Percentiles rank a stretch among this genome's conserved stretches.
phyloP scores from a whole-genome alignment of 2,113 vertebrate species.

The Heterotilapia buettikoferi region DNA sequence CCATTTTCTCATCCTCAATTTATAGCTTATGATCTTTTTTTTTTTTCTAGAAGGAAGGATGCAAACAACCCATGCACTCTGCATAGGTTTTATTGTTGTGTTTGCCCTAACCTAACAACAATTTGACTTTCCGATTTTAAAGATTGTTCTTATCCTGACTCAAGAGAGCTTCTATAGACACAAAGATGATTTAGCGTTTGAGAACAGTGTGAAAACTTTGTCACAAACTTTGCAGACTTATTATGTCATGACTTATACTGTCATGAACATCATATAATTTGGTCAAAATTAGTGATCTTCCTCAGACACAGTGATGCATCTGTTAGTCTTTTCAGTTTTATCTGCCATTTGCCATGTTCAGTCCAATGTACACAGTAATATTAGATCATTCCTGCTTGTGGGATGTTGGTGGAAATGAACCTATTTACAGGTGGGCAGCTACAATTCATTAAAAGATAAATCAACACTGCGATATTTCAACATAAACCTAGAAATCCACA shows the following conservation, averaged over 20 bases:
- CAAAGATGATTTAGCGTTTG: neutral
- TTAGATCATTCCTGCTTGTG: slow-evolving; percentile 1
- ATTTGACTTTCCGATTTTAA: neutral
- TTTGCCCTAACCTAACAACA: neutral
- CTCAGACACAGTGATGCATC: neutral
- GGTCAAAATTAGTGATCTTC: neutral
- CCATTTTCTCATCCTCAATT: neutral
- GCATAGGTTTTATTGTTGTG: neutral
- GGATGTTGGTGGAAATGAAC: neutral
- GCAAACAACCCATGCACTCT: neutral
- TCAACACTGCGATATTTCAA: neutral
- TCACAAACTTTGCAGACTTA: neutral
- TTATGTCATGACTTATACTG: neutral
- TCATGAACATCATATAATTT: neutral
- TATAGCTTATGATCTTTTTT: neutral
- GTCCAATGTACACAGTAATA: neutral
- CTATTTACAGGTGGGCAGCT: neutral
- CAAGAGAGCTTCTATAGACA: neutral
- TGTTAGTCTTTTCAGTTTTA: neutral
- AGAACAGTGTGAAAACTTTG: neutral
- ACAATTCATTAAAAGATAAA: slow-evolving; percentile 52
- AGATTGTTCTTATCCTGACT: neutral
- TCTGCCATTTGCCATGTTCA: neutral
- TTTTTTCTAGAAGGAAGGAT: neutral
- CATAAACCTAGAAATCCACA: neutral